Conservation (phyloP, 2,113 vertebrate species). For the Microcebus griseorufus region DNA sequence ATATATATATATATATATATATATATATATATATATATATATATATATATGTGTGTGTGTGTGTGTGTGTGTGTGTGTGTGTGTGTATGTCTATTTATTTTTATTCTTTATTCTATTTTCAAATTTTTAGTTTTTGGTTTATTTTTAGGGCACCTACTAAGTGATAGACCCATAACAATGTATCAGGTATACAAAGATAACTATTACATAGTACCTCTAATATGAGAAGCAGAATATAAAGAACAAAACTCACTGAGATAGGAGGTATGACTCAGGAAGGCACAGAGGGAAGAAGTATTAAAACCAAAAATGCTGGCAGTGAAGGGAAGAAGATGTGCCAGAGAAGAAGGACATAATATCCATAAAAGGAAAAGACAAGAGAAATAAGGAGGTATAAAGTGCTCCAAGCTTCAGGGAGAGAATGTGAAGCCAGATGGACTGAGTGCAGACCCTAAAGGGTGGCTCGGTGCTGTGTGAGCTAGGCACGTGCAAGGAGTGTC, state of each 20-base stretch:
- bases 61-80: no score
- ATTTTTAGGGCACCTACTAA: background rate
- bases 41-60: no score
- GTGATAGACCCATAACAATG: rapidly evolving
- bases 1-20: no score
- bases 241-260: background rate
- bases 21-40: no score
- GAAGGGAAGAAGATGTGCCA: background rate
- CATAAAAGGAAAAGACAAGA: background rate
- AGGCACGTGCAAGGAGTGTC: background rate
- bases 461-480: background rate
- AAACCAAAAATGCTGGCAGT: background rate
- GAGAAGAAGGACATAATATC: background rate
- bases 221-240: no score
- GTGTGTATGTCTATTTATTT: no score
- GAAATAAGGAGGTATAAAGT: rapidly evolving
- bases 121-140: background rate
- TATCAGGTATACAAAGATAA: background rate
- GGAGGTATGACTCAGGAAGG: background rate
- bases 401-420: background rate
- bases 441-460: no score
- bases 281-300: rapidly evolving
- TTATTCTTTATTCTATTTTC: background rate
- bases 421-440: background rate
- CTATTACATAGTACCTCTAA: no score